These are phyloP conservation scores for Clusia tigrina DNA, from an alignment of 2,888 invertebrate genomes.

Conservation along the genomic window DNA sequence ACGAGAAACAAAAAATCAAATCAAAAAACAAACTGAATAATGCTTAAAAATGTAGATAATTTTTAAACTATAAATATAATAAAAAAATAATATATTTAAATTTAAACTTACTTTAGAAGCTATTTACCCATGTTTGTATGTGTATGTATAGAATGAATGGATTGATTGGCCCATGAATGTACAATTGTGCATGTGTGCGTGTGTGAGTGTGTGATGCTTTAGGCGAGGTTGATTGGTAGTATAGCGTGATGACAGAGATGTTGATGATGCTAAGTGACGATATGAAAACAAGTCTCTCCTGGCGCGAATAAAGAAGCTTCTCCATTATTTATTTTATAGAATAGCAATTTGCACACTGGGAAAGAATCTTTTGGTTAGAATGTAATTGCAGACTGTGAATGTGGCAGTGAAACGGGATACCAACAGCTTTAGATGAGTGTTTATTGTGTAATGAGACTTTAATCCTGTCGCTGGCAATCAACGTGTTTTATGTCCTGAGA, in stretches of 20 bases:
- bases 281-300: too few relatives aligned
- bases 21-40: constrained; percentile 28
- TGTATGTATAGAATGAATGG: constrained; percentile 4
- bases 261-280: constrained; percentile 23
- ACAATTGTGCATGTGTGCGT: constrained; percentile 17
- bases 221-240: constrained; percentile 11
- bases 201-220: not conserved
- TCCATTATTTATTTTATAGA: too few relatives aligned
- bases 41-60: constrained; percentile 9
- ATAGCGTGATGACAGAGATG: constrained; percentile 27
- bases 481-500: too few relatives aligned
- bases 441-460: too few relatives aligned
- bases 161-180: constrained; percentile 26
- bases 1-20: constrained; percentile 27
- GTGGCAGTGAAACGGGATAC: too few relatives aligned
- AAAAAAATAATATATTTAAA: constrained; percentile 14
- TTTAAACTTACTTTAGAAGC: constrained; percentile 20
- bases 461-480: too few relatives aligned
- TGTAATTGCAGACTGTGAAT: too few relatives aligned
- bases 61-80: not conserved
- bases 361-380: too few relatives aligned
- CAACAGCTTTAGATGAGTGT: too few relatives aligned
- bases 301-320: too few relatives aligned
- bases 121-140: constrained; percentile 18
- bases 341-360: too few relatives aligned